Evolutionary conservation across 2,797 vertebrate species (phyloP).

Genomic region (Alcedo atthis): DNA sequence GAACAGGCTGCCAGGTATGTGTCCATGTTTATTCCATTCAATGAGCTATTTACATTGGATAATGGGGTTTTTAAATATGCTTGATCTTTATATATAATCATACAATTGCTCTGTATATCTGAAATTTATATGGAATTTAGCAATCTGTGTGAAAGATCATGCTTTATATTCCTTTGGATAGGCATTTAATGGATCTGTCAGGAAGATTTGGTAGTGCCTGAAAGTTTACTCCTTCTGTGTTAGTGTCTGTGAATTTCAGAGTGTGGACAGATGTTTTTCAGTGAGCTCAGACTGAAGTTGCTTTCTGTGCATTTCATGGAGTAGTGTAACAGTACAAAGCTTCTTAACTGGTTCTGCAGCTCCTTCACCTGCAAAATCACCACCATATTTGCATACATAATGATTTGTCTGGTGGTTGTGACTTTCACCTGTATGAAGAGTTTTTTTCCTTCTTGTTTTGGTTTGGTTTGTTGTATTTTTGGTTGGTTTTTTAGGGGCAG

Average conservation of each 20-base stretch:
- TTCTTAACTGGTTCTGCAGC: neutral
- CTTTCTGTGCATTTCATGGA: neutral
- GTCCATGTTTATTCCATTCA: neutral
- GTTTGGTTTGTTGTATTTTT: neutral
- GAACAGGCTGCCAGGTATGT: constrained; percentile 97
- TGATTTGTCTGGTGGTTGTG: neutral
- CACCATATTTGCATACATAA: neutral
- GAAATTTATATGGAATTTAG: neutral
- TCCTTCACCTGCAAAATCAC: constrained; percentile 13
- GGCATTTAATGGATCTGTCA: neutral
- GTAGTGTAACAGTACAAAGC: neutral
- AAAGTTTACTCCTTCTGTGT: neutral
- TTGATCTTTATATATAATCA: neutral
- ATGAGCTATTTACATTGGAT: neutral
- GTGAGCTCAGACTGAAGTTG: neutral
- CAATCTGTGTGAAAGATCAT: neutral
- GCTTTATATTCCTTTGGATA: neutral
- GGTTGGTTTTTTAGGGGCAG: neutral
- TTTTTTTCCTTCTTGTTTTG: neutral
- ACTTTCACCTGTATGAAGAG: neutral
- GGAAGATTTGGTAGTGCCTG: neutral
- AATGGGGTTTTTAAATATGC: neutral
- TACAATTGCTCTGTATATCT: too few relatives aligned
- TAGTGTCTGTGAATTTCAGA: neutral
- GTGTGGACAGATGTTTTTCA: neutral